Percentiles rank a stretch among this genome's conserved stretches.
Evolutionary conservation across 1,140 invertebrate genomes (phyloP).

Genomic region (Cyclargus thomasi): DNA sequence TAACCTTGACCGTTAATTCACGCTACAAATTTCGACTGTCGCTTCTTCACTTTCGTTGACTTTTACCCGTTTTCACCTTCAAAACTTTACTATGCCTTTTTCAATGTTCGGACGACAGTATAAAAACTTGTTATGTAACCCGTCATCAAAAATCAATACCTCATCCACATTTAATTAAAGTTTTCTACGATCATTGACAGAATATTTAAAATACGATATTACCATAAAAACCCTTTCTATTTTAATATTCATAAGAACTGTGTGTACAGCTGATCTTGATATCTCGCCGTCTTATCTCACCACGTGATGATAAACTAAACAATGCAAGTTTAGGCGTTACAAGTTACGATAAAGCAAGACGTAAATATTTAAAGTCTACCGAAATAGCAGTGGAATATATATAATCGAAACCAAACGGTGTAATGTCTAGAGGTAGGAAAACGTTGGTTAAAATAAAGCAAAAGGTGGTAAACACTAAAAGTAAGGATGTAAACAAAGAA

Average conservation of each 20-base stretch:
- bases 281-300: neutral
- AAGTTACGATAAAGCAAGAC: neutral
- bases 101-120: neutral
- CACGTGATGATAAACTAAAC: conserved; percentile 4
- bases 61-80: conserved; percentile 37
- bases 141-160: neutral
- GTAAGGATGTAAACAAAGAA: too few relatives aligned
- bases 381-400: too few relatives aligned
- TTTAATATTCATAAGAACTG: neutral
- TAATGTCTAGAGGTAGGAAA: too few relatives aligned
- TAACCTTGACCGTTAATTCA: conserved; percentile 52
- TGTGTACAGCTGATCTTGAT: conserved; percentile 5
- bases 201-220: neutral
- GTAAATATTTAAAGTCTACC: too few relatives aligned
- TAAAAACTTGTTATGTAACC: neutral
- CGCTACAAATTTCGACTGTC: conserved; percentile 41
- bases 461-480: neutral
- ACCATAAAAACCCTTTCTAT: neutral
- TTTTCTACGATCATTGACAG: neutral
- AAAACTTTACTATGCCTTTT: neutral
- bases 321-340: neutral
- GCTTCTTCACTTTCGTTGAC: conserved; percentile 42
- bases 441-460: neutral
- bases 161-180: neutral
- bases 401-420: too few relatives aligned